These are phyloP conservation scores for Tauraco erythrolophus DNA, from an alignment of 2,113 vertebrate species.

Conservation along the genomic window DNA sequence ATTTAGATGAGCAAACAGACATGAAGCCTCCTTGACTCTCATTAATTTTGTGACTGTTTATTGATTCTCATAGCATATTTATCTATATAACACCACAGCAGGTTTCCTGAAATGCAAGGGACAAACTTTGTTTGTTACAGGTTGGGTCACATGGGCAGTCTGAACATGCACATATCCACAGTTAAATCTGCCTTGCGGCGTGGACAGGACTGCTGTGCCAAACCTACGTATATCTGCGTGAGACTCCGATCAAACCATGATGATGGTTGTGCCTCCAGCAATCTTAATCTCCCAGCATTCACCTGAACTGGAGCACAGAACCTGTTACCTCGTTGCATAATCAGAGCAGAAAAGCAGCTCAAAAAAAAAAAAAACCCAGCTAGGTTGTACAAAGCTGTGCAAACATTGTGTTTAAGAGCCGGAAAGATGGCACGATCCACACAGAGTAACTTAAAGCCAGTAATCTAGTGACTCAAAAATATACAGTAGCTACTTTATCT, in stretches of 20 bases:
- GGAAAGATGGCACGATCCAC: neutral
- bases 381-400: neutral
- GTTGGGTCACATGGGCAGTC: neutral
- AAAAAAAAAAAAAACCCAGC: neutral
- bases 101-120: neutral
- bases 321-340: neutral
- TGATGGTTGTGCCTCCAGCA: neutral
- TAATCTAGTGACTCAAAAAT: neutral
- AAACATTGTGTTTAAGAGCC: neutral
- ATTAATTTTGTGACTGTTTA: neutral
- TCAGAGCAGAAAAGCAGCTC: neutral
- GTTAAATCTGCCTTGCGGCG: rapidly evolving
- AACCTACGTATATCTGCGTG: neutral
- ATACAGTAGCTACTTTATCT: neutral
- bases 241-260: neutral
- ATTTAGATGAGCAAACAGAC: neutral
- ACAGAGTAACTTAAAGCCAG: neutral
- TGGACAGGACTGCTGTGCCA: neutral
- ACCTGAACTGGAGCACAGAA: neutral
- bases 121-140: neutral
- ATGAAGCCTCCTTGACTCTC: neutral
- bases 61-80: neutral
- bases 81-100: neutral
- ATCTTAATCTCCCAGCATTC: neutral
- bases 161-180: neutral